Conservation (phyloP, 1,140 invertebrate genomes). For the Drosophila guanche region DNA sequence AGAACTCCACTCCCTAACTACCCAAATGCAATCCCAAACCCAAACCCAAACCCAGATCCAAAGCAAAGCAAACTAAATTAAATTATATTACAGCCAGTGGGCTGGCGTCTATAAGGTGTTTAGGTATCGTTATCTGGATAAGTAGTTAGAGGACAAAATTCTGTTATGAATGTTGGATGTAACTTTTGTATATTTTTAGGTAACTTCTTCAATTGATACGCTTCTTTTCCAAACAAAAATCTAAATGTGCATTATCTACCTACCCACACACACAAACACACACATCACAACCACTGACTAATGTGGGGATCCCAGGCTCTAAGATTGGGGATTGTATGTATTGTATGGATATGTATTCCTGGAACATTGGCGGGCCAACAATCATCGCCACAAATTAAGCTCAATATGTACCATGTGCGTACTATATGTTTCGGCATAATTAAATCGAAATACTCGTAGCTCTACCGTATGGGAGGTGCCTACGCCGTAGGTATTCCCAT, state of each 20-base stretch:
- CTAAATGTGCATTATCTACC: conserved; percentile 56
- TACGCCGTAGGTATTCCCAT: conserved; percentile 2
- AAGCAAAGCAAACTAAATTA: conserved; percentile 18
- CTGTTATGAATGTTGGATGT: conserved; percentile 56
- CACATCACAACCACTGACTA: not conserved
- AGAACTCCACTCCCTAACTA: not conserved
- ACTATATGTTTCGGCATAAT: conserved; percentile 8
- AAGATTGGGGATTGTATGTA: conserved; percentile 1
- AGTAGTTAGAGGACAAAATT: conserved; percentile 58
- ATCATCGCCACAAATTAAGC: conserved; percentile 14
- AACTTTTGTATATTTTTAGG: conserved; percentile 66
- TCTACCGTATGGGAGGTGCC: conserved; percentile 4
- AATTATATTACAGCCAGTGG: conserved; percentile 17
- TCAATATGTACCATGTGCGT: conserved; percentile 10
- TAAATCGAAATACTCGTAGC: not conserved
- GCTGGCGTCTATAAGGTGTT: conserved; percentile 21
- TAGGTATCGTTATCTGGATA: conserved; percentile 30
- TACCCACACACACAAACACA: too few species aligned
- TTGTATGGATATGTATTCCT: conserved; percentile 4
- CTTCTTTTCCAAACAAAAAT: conserved; percentile 62
- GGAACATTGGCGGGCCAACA: conserved; percentile 5
- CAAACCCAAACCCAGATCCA: not conserved
- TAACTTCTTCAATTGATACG: conserved; percentile 69
- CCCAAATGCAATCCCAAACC: too few species aligned
- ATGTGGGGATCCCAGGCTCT: conserved; percentile 15